Conservation (phyloP, 2,113 vertebrate species). For the Pteronura brasiliensis region DNA sequence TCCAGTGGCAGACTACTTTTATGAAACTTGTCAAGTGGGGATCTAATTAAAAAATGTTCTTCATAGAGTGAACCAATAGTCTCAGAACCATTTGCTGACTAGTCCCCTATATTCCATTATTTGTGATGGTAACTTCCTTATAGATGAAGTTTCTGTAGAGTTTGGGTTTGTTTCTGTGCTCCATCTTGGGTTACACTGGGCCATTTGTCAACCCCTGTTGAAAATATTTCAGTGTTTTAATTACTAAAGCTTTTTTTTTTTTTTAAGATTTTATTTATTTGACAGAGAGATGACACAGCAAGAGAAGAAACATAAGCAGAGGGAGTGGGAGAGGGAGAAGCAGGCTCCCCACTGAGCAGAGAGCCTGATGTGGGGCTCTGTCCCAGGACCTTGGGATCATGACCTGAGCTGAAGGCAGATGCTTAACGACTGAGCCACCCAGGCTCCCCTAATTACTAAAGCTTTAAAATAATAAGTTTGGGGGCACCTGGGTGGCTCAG, state of each 20-base stretch:
- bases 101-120: neutral
- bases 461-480: neutral
- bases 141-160: neutral
- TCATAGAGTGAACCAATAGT: neutral
- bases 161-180: neutral
- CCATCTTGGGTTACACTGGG: neutral
- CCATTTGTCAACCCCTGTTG: neutral
- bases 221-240: neutral
- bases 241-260: neutral
- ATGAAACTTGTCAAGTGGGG: neutral
- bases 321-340: too few relatives aligned
- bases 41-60: neutral
- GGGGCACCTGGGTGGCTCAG: too few relatives aligned
- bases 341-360: too few relatives aligned
- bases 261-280: neutral
- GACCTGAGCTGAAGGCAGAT: too few relatives aligned
- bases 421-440: too few relatives aligned
- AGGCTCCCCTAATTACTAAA: neutral
- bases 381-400: too few relatives aligned
- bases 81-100: neutral
- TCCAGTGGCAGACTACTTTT: neutral
- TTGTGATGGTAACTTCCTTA: neutral
- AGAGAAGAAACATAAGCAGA: too few relatives aligned
- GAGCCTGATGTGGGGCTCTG: too few relatives aligned
- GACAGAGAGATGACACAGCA: too few relatives aligned